Percentiles rank a stretch among this genome's conserved stretches.
Conservation (phyloP, 35 echinoderm and acorn worm species). For the Apostichopus japonicus region DNA sequence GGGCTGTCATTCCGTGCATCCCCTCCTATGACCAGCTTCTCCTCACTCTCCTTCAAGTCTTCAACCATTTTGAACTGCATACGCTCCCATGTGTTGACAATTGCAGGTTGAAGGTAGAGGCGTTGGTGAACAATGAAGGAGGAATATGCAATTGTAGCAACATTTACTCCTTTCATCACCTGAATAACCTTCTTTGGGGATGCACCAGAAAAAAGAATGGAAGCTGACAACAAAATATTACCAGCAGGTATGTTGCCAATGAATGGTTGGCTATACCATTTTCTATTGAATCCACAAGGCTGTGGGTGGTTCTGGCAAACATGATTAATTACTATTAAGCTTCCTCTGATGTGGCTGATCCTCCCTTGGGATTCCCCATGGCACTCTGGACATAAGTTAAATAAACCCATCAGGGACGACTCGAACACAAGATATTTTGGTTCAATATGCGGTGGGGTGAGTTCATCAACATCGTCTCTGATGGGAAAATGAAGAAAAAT, state of each 20-base stretch:
- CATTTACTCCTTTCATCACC: background rate
- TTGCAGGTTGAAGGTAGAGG: background rate
- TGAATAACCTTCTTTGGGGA: conserved; percentile 26
- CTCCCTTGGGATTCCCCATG: background rate
- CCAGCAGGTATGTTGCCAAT: conserved; percentile 65
- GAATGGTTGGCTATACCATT: conserved; percentile 67
- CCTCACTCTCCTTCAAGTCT: background rate
- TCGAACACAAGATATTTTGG: conserved; percentile 66
- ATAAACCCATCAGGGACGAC: conserved; percentile 34
- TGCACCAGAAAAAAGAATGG: conserved; percentile 58
- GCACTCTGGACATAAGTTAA: conserved; percentile 45
- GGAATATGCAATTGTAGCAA: background rate
- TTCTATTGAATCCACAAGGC: background rate
- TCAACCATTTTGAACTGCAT: background rate
- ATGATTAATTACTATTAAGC: background rate
- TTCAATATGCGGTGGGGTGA: conserved; percentile 7
- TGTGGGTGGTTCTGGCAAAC: background rate
- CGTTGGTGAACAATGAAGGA: conserved; percentile 1
- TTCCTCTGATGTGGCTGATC: conserved; percentile 4
- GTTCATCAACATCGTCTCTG: conserved; percentile 28
- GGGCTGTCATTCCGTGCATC: conserved; percentile 80
- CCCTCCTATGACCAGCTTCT: conserved; percentile 53
- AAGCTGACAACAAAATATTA: conserved; percentile 59
- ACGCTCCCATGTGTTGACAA: background rate
- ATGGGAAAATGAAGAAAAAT: background rate